phyloP scores from a whole-genome alignment of 2,797 vertebrate genomes.

The Melanotaenia boesemani region DNA sequence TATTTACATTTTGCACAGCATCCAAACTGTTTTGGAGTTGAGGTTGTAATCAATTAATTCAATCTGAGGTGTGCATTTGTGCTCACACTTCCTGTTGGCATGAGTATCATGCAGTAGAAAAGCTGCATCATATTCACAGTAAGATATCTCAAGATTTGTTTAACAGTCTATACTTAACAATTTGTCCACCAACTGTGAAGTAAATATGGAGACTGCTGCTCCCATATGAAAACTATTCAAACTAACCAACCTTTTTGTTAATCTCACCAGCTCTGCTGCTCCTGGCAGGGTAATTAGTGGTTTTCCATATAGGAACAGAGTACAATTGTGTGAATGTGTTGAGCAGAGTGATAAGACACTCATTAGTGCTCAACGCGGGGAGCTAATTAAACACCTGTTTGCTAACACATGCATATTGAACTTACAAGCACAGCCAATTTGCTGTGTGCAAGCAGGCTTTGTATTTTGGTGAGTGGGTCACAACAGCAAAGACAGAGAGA shows the following conservation, averaged over 20 bases:
- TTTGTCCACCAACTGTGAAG: not conserved
- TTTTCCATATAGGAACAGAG: conserved; percentile 21
- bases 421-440: conserved; percentile 11
- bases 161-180: not conserved
- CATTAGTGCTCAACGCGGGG: conserved; percentile 25
- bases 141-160: not conserved
- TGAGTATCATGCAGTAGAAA: not conserved
- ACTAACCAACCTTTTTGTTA: conserved; percentile 22
- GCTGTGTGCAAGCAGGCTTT: not conserved
- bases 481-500: not conserved
- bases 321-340: conserved; percentile 20
- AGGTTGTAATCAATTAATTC: not conserved
- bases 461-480: conserved; percentile 6
- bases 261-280: conserved; percentile 20
- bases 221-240: conserved; percentile 12
- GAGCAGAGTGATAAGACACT: conserved; percentile 16
- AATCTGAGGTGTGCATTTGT: not conserved
- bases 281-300: conserved; percentile 27
- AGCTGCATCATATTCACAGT: not conserved
- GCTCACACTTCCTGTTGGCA: not conserved
- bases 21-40: too few relatives aligned
- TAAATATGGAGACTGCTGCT: conserved; percentile 1
- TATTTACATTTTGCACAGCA: too few relatives aligned
- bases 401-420: conserved; percentile 25
- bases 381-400: conserved; percentile 39